phyloP scores from a whole-genome alignment of 2,888 invertebrate species.

The Galerucella calmariensis region DNA sequence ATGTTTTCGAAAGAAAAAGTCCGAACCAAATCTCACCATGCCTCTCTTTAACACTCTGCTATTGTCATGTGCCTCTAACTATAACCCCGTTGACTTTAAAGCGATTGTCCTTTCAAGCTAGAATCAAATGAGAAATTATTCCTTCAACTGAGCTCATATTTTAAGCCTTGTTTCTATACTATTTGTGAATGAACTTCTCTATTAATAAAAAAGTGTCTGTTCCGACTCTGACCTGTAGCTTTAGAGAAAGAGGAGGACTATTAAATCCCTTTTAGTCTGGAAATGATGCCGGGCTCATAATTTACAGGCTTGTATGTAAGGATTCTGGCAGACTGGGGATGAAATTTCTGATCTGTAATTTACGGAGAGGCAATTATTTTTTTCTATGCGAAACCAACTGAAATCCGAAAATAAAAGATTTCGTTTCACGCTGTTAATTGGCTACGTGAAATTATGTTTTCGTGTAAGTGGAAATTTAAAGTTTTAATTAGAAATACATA shows the following conservation, averaged over 20 bases:
- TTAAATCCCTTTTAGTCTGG: slow-evolving; percentile 41
- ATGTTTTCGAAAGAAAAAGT: too few relatives aligned
- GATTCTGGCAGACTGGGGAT: slow-evolving; percentile 20
- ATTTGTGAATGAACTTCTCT: too few relatives aligned
- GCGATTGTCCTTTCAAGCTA: too few relatives aligned
- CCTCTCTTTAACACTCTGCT: too few relatives aligned
- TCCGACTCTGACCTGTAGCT: slow-evolving; percentile 11
- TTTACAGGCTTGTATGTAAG: slow-evolving; percentile 32
- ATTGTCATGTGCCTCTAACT: too few relatives aligned
- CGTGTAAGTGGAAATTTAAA: background rate
- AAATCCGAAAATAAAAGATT: background rate
- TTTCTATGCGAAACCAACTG: slow-evolving; percentile 1
- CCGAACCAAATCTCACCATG: too few relatives aligned
- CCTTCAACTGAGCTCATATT: too few relatives aligned
- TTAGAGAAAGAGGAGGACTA: slow-evolving; percentile 22
- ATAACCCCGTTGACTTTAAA: too few relatives aligned
- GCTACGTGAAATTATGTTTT: background rate
- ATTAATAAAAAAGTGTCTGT: background rate
- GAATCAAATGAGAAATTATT: too few relatives aligned
- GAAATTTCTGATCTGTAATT: slow-evolving; percentile 30
- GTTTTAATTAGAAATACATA: background rate
- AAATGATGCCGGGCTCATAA: slow-evolving; percentile 37
- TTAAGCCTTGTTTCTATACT: too few relatives aligned
- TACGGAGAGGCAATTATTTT: slow-evolving; percentile 18
- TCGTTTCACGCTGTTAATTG: background rate